Base-by-base conservation (phyloP, 2,888 invertebrate species). In the Cataglyphis albicans region DNA sequence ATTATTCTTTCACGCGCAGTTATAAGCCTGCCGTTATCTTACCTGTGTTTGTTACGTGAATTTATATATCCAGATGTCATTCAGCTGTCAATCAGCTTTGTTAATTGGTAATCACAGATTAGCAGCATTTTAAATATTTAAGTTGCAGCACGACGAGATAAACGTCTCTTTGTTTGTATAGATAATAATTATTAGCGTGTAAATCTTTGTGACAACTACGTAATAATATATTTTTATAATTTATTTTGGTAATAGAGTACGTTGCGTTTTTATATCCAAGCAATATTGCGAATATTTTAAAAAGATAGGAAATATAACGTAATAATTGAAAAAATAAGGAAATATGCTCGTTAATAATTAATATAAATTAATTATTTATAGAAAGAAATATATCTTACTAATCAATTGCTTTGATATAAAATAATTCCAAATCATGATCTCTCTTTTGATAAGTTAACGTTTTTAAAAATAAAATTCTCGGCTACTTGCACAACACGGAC, bases 71-170 rank as follows among this genome's bases (percentile, higher is more conserved):
- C 1, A n/a, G 35, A 18, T 29, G 57, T 32, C 57, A 41, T 21
- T n/a, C 21, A 57, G 18, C 21, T 70, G 44, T 78, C 78, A 72
- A 59, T 78, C 41, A 15, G 21, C 44, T 32, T 59, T 59, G 25
- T 72, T 61, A 59, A 78, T 72, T 44, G 59, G 12, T 44, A 59
- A 57, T 44, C 44, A 52, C n/a, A 5, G 12, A 57, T 76, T 57
- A 44, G 35, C 29, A 41, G 44, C 4, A 48, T 59, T 18, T 44
- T 18, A 35, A 72, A 41, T n/a, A 59, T 70, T 72, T 44, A 35
- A 35, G 10, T 63, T 75, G 1, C 18, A 32, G 3, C 41, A 18
- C 18, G 25, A 21, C 18, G 25, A 48, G 18, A 41, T 21, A 29
- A 25, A 25, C 25, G 25, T 35, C 32, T 35, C 29, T 70, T 32